Conservation (phyloP, 2,888 invertebrate genomes). For the Euplagia quadripunctaria region DNA sequence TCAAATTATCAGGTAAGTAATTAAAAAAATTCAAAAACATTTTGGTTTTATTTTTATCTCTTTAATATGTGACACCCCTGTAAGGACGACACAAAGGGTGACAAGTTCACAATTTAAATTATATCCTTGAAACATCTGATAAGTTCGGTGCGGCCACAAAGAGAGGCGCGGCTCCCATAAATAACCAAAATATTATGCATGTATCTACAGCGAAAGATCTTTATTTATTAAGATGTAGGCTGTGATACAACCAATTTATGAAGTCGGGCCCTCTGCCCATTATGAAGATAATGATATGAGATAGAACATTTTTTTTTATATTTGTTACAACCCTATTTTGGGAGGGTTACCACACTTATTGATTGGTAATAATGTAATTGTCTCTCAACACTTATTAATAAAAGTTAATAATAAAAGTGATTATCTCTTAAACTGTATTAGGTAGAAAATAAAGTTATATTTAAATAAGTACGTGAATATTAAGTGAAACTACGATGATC, state of each 20-base stretch:
- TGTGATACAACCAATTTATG: slow-evolving; percentile 77
- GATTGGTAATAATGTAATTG: slow-evolving; percentile 25
- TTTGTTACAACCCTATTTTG: slow-evolving; percentile 40
- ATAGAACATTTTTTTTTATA: slow-evolving; percentile 61
- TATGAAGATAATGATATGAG: slow-evolving; percentile 72
- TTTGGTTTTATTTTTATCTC: background rate
- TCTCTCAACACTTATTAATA: background rate
- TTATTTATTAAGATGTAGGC: slow-evolving; percentile 81
- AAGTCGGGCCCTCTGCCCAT: slow-evolving; percentile 65
- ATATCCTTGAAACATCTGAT: slow-evolving; percentile 77
- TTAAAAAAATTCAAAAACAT: background rate
- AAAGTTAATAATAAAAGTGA: too few relatives aligned
- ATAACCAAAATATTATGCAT: slow-evolving; percentile 78
- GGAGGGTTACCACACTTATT: slow-evolving; percentile 31
- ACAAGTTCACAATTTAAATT: slow-evolving; percentile 76
- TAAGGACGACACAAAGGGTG: slow-evolving; percentile 60
- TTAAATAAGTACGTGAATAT: too few relatives aligned
- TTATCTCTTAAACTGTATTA: too few relatives aligned
- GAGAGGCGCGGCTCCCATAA: slow-evolving; percentile 66
- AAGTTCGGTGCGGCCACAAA: slow-evolving; percentile 70
- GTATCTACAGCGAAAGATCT: slow-evolving; percentile 74
- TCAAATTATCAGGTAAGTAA: background rate
- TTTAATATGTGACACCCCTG: slow-evolving; percentile 54
- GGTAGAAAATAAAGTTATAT: too few relatives aligned
- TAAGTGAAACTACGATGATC: too few relatives aligned